Evolutionary conservation across 2,113 vertebrate genomes (phyloP), one percentile per base, ranked within the genome.

Genomic region (Zapornia atra): DNA sequence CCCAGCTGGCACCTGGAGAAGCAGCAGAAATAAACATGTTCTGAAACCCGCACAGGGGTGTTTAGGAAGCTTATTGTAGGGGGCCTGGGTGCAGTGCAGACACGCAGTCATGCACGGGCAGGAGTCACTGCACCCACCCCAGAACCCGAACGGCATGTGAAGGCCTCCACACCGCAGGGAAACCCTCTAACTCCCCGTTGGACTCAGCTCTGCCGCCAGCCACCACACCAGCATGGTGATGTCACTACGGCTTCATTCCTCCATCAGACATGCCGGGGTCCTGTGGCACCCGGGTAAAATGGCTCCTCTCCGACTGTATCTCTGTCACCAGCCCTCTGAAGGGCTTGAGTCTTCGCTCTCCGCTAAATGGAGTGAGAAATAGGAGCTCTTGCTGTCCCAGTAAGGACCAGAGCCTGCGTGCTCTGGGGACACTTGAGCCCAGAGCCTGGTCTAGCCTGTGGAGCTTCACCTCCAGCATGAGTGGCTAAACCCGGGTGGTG

Each of bases 361-460:
- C 12, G 5, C 22, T 13, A 13, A 46, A 36, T 6, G 3, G 34
- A n/a, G 44, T 6, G 20, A 76, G 63, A 53, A 60, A 59, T 1
- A 16, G 38, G 36, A 42, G 15, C 36, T 8, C 46, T 22, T 70
- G 8, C 1, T 2, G 2, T 11, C 7, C 78, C 0, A 0, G 8
- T 5, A 66, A 66, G 61, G 25, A 34, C 18, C 28, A 71, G 42
- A 15, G 66, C 8, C 4, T 28, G 19, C 3, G 10, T 24, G 3
- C 2, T 59, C 51, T 4, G 15, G 24, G 29, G 60, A 59, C 6
- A 11, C 10, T 5, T 0, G 7, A 48, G 68, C 59, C 25, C 2
- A 2, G 40, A 42, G 63, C 71, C 54, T 0, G 0, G 9, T 3
- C 40, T 24, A 4, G 46, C 68, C 34, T 3, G 0, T 1, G 26